Evolutionary conservation across 2,113 vertebrate genomes (phyloP), one percentile per base, ranked within the genome.

Genomic region (Aplodontia rufa): DNA sequence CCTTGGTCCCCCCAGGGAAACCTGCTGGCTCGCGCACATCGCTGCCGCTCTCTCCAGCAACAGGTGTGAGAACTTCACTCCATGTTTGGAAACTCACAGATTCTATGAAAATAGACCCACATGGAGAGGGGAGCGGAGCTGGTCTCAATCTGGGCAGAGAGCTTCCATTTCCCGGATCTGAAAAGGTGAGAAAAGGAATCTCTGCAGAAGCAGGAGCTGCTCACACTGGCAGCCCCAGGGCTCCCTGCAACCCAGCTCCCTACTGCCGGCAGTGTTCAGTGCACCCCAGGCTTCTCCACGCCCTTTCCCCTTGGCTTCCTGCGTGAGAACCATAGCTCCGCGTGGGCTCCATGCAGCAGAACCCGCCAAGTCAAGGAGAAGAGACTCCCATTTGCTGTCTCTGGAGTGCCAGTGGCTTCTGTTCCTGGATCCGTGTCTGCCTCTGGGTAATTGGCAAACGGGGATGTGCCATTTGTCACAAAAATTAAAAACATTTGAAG

Each of bases 381-480:
- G 6, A 47, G 81, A 58, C 53, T 28, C 28, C 32, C 35, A 1
- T 6, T 32, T 28, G 69, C 20, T 47, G 12, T 11, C 53, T 5
- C 22, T 3, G 10, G 1, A 5, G 8, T 0, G 13, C 80, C 68
- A 0, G 22, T 4, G 49, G 55, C 47, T 35, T 85, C 82, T 78
- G 26, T 49, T 51, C 91, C 74, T 86, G 45, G 85, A 40, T 32
- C 30, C 58, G 42, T 40, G 89, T 35, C 91, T 28, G 68, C 74
- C 85, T 78, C 91, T 93, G 93, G 82, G 93, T 74, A 75, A 58
- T 1, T n/a, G 94, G 89, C 95, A 51, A 19, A 51, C 78, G 71
- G 47, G 11, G 49, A 82, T 1, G 69, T 14, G 58, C 82, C 53
- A 24, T 94, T 85, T 88, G 58, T 62, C 86, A 80, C 1, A 11